phyloP scores from a whole-genome alignment of 2,888 invertebrate genomes.

The Tenthredo notha region DNA sequence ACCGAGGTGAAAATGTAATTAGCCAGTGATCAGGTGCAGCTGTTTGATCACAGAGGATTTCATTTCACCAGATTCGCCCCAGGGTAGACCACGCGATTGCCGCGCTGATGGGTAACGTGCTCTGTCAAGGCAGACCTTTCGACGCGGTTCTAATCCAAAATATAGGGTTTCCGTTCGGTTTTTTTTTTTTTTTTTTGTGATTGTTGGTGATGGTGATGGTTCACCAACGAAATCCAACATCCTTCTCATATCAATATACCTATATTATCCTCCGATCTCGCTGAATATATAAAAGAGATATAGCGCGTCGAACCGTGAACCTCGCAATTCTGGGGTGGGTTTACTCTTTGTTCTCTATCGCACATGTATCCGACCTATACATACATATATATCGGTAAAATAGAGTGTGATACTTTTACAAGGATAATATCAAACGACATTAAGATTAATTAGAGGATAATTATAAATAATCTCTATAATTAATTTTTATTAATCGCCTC shows the following conservation, averaged over 20 bases:
- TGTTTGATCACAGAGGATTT: slow-evolving; percentile 60
- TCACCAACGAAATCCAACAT: background rate
- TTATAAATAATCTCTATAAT: no score
- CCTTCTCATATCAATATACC: background rate
- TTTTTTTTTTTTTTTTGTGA: background rate
- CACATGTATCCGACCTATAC: background rate
- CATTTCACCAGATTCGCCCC: slow-evolving; percentile 29
- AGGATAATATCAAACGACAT: no score
- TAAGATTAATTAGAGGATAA: no score
- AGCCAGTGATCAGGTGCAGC: slow-evolving; percentile 62
- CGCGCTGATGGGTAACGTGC: background rate
- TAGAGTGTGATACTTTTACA: no score
- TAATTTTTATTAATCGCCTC: no score
- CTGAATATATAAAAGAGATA: background rate
- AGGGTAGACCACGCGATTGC: background rate
- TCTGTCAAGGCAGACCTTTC: background rate
- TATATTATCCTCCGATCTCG: background rate
- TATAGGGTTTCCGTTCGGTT: background rate
- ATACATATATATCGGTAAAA: no score
- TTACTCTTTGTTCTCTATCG: background rate
- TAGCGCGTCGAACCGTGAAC: background rate
- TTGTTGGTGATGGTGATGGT: no score
- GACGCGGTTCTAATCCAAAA: background rate
- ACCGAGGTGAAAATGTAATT: slow-evolving; percentile 63
- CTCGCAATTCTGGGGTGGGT: background rate